phyloP scores from a whole-genome alignment of 2,113 vertebrate species.

The Nansenia antarctica region DNA sequence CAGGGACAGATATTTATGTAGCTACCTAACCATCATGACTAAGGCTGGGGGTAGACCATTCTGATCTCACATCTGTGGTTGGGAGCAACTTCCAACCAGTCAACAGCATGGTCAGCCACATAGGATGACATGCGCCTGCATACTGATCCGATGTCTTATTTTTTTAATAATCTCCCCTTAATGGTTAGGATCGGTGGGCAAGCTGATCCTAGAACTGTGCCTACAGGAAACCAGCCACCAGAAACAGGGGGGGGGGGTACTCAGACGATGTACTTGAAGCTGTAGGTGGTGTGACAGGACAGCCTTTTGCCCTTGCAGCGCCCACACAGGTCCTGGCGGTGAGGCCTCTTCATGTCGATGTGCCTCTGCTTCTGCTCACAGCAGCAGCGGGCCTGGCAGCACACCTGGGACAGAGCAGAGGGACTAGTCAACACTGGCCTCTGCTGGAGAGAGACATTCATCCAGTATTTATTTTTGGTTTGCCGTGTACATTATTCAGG shows the following conservation, averaged over 20 bases:
- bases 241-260: background rate
- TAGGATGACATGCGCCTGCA: too few species aligned
- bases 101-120: too few species aligned
- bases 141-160: too few species aligned
- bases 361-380: conserved; percentile 90
- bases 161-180: too few species aligned
- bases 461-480: background rate
- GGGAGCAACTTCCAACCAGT: background rate
- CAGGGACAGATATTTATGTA: background rate
- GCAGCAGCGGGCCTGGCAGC: conserved; percentile 83
- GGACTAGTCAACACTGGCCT: background rate
- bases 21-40: background rate
- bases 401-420: conserved; percentile 72
- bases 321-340: conserved; percentile 92
- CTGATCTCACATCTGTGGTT: background rate
- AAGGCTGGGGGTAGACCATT: background rate
- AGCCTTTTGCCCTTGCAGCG: conserved; percentile 89
- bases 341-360: conserved; percentile 86
- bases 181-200: too few species aligned
- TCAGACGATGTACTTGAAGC: conserved; percentile 91
- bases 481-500: too few species aligned
- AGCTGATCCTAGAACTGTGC: too few species aligned
- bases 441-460: background rate
- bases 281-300: conserved; percentile 90
- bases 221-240: too few species aligned